Base-by-base conservation (phyloP, 64 coral and sea anemone genomes). In the Stylophora pistillata region DNA sequence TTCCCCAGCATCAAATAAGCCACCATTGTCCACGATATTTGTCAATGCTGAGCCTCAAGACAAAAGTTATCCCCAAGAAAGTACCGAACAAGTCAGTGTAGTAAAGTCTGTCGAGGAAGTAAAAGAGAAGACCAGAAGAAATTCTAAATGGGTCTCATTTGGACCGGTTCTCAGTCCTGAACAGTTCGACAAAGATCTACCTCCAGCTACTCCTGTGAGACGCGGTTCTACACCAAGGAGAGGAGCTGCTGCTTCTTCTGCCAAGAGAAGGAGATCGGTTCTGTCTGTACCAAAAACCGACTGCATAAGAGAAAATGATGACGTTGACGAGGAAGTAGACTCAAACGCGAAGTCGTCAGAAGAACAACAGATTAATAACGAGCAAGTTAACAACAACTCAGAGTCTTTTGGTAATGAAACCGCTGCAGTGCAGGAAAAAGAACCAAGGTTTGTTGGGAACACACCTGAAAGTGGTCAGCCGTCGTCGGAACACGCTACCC, bases 91-190 rank as follows among this genome's bases (percentile, higher is more conserved):
- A 74, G 88, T 20, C 87, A 91, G 30, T 53, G 33, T 69, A 84
- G 84, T 52, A 70, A 89, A 95, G 68, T 86, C 90, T 37, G 33
- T 62, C 16, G 87, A 71, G 15, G 66, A 60, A 0, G 65, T 47
- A 47, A 47, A 77, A 2, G 0, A 33, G 14, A 85, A 80, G 20
- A 70, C 72, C 37, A 55, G 64, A 54, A 94, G 55, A 47, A 86
- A 52, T 28, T 87, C 65, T 18, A 98, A 98, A 31, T 69, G 96
- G 29, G 96, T 98, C 15, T 98, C 96, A 0, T 98, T 98, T 93
- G 97, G 97, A 33, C 93, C 97, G 76, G 72, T 95, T 55, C 63
- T 99, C 0, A 99, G 97, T 76, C 97, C 97, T 74, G 97, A 99
- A 75, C 97, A 95, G 4, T 99, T 99, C 91, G 93, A 95, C 72